Percentiles rank a stretch among this genome's conserved stretches.
Conservation (phyloP, 2,113 vertebrate genomes). For the Eira barbara region DNA sequence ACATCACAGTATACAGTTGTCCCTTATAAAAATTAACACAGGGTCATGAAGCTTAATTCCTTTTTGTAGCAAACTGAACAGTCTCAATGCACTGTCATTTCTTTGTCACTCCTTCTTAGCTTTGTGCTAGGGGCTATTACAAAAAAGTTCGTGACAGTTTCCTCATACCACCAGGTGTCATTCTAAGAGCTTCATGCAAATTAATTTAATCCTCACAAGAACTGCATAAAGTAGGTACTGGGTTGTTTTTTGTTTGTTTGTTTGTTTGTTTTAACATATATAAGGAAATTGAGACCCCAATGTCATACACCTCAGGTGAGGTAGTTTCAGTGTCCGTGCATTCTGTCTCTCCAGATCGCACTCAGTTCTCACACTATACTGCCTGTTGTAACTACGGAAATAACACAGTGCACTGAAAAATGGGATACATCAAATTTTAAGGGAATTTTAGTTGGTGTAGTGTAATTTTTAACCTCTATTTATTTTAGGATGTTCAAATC, state of each 20-base stretch:
- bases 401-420: not conserved
- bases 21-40: not conserved
- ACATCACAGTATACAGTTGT: not conserved
- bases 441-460: not conserved
- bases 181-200: not conserved
- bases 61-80: not conserved
- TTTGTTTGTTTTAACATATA: not conserved
- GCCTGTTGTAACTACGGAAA: not conserved
- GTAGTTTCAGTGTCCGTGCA: too few relatives aligned
- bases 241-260: not conserved
- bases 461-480: slow-evolving; percentile 24
- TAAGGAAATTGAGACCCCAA: not conserved
- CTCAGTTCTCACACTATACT: not conserved
- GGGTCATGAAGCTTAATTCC: not conserved
- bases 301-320: not conserved
- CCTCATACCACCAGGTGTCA: not conserved
- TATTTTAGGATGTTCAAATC: slow-evolving; percentile 60
- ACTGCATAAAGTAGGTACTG: not conserved
- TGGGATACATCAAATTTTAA: not conserved
- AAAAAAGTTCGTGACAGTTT: not conserved
- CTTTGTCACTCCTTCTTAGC: not conserved
- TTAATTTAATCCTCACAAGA: not conserved
- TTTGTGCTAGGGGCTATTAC: not conserved
- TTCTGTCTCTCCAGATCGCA: not conserved
- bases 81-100: not conserved